Base-by-base conservation (phyloP, 2,888 invertebrate genomes). In the Neocrepidodera transversa region DNA sequence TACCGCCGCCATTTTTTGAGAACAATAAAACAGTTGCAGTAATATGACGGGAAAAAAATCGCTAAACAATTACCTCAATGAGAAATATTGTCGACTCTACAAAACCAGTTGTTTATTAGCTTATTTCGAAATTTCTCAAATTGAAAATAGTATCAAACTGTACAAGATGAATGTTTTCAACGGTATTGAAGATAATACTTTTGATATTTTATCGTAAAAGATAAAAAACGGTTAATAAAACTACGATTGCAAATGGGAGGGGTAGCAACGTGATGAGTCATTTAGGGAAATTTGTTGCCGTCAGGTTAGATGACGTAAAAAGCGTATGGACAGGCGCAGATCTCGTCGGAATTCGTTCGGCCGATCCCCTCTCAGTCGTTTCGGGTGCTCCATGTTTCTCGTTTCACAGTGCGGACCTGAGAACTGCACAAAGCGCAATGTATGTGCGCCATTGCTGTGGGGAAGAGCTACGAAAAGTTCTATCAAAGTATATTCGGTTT, bases 361-460 rank as follows among this genome's bases (percentile, higher is more conserved):
- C 75, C 77, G 77, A 78, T 78, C 79, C 79, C 79, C 77, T 75
- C 78, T 77, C 78, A 79, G 79, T 79, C 74, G 76, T 73, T 79
- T 79, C 79, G 79, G 78, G 79, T 77, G 75, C 76, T 76, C 78
- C 79, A 78, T 79, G 79, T 79, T 79, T 76, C 77, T 78, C 78
- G 77, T 78, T 78, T 76, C 74, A 72, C 78, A 80, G 79, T 79
- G 79, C 79, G 77, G 77, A 78, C 75, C 74, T 68, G 76, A 77
- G 77, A 75, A 79, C 75, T 78, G 78, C 74, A 77, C 78, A 76
- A 78, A 79, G 78, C 79, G 80, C 79, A 80, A 80, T 80, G 80
- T 79, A 76, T 76, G 76, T 77, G 77, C 80, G 80, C 80, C 80
- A 80, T 80, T 80, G 78, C 78, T 77, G 77, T 78, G 75, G 79